Conservation (phyloP, 2,888 invertebrate genomes). For the Spodoptera exigua region DNA sequence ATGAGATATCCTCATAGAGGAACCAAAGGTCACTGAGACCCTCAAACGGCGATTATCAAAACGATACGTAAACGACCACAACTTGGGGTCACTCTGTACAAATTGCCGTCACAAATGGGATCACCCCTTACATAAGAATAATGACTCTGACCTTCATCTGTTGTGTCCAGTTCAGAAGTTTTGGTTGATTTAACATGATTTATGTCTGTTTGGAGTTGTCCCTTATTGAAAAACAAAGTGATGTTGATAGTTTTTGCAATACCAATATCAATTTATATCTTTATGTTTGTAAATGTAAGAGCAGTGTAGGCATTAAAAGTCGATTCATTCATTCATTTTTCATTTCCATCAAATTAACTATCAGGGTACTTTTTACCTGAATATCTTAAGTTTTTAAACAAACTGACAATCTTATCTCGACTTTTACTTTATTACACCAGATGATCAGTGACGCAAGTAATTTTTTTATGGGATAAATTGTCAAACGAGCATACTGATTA, state of each 20-base stretch:
- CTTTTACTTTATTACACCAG: too few relatives aligned
- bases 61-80: slow-evolving; percentile 31
- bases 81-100: slow-evolving; percentile 40
- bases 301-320: too few relatives aligned
- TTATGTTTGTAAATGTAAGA: too few relatives aligned
- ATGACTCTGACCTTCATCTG: slow-evolving; percentile 33
- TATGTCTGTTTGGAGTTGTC: background rate
- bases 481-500: too few relatives aligned
- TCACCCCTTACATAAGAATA: slow-evolving; percentile 26
- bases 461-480: too few relatives aligned
- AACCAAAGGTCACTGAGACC: slow-evolving; percentile 7
- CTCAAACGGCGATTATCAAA: slow-evolving; percentile 28
- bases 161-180: slow-evolving; percentile 10
- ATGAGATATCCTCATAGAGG: background rate
- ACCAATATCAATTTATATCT: too few relatives aligned
- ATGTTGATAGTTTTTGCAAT: background rate
- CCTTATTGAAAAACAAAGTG: background rate
- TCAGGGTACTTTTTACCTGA: too few relatives aligned
- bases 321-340: too few relatives aligned
- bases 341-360: too few relatives aligned
- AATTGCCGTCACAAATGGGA: slow-evolving; percentile 31
- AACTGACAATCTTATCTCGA: too few relatives aligned
- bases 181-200: background rate
- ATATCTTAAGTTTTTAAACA: too few relatives aligned
- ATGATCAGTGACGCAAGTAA: too few relatives aligned